A percentile compares a stretch with the other conserved stretches of the same genome.
These are phyloP conservation scores for Andrena dorsata DNA, from an alignment of 2,888 invertebrate species.

Conservation along the genomic window DNA sequence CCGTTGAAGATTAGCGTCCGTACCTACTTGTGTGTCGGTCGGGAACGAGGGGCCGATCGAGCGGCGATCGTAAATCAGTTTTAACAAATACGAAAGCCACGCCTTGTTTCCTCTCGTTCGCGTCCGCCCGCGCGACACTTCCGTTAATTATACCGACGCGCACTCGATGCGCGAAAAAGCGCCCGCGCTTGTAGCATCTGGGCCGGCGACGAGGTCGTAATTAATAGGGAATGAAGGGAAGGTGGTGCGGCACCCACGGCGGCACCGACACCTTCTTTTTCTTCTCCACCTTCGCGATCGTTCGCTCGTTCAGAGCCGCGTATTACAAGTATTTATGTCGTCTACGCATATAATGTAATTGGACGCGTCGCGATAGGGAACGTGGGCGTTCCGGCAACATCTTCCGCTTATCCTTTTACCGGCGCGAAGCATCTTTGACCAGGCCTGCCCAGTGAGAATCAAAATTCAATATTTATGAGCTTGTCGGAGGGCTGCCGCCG, in stretches of 20 bases:
- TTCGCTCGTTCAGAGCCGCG: slow-evolving; percentile 22
- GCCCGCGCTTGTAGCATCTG: background rate
- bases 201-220: slow-evolving; percentile 35
- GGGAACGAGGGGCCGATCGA: background rate
- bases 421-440: slow-evolving; percentile 46
- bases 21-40: too few species aligned
- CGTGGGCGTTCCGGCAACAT: slow-evolving; percentile 62
- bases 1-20: too few species aligned
- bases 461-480: slow-evolving; percentile 48
- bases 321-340: slow-evolving; percentile 66
- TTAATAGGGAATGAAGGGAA: slow-evolving; percentile 82
- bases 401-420: slow-evolving; percentile 40
- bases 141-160: slow-evolving; percentile 23
- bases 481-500: slow-evolving; percentile 19
- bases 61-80: slow-evolving; percentile 18
- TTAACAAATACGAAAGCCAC: slow-evolving; percentile 23
- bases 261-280: slow-evolving; percentile 59
- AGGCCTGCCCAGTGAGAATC: slow-evolving; percentile 26
- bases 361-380: slow-evolving; percentile 49
- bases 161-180: slow-evolving; percentile 8
- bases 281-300: slow-evolving; percentile 23
- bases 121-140: slow-evolving; percentile 4
- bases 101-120: slow-evolving; percentile 22
- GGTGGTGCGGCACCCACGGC: slow-evolving; percentile 84
- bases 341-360: slow-evolving; percentile 69